phyloP scores from a whole-genome alignment of 2,797 vertebrate species.

The Lophius americanus region DNA sequence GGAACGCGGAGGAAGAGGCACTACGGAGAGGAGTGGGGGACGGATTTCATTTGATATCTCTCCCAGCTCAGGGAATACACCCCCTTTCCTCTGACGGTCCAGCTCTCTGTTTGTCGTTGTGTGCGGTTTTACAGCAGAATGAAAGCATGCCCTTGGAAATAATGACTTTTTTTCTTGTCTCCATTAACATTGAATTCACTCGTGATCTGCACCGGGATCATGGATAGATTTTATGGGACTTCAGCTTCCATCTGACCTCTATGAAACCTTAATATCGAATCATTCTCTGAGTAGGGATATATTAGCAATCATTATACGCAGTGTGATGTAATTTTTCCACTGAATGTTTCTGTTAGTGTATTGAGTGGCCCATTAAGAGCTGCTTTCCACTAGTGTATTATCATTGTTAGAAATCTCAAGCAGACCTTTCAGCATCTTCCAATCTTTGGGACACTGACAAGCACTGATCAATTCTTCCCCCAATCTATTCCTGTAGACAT shows the following conservation, averaged over 20 bases:
- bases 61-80: slow-evolving; percentile 69
- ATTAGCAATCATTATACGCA: not conserved
- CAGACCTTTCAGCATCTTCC: slow-evolving; percentile 4
- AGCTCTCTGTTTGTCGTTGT: slow-evolving; percentile 55
- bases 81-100: slow-evolving; percentile 39
- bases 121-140: slow-evolving; percentile 57
- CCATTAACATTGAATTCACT: slow-evolving; percentile 54
- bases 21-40: slow-evolving; percentile 49
- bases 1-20: slow-evolving; percentile 35
- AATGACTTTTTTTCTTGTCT: slow-evolving; percentile 52
- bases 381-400: not conserved
- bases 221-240: slow-evolving; percentile 43
- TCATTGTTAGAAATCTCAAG: slow-evolving; percentile 16
- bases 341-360: not conserved
- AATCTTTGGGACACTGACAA: slow-evolving; percentile 4
- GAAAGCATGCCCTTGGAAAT: slow-evolving; percentile 73
- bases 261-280: slow-evolving; percentile 32
- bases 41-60: slow-evolving; percentile 73
- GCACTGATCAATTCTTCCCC: slow-evolving; percentile 40
- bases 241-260: slow-evolving; percentile 33
- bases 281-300: slow-evolving; percentile 9
- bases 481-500: slow-evolving; percentile 35
- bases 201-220: slow-evolving; percentile 51
- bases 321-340: no score
- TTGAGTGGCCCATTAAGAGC: not conserved